Conservation (phyloP, 1,140 invertebrate genomes). For the Venustaconcha ellipsiformis region DNA sequence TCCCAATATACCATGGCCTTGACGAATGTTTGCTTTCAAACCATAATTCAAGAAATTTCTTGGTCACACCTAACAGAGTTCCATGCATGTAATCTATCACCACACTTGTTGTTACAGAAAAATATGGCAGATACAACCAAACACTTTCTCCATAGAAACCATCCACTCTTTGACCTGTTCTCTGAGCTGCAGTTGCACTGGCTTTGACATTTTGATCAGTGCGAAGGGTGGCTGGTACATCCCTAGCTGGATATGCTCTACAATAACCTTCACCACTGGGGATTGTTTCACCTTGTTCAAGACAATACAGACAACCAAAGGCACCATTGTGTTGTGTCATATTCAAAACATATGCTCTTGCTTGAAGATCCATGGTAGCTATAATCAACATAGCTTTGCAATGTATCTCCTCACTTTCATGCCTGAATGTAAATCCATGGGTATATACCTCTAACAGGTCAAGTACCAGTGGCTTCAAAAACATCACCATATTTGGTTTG, state of each 20-base stretch:
- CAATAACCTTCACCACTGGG: conserved; percentile 5
- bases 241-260: conserved; percentile 7
- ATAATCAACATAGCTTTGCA: conserved; percentile 10
- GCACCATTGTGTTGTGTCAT: conserved; percentile 12
- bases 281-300: conserved; percentile 3
- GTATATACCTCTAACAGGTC: conserved; percentile 15
- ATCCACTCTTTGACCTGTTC: background rate
- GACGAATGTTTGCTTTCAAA: conserved; percentile 8
- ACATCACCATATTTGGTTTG: conserved; percentile 19
- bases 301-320: conserved; percentile 9
- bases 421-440: background rate
- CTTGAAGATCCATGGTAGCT: background rate
- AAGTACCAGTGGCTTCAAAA: conserved; percentile 15
- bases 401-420: conserved; percentile 1
- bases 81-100: conserved; percentile 36
- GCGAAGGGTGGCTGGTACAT: background rate
- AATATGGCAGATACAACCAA: conserved; percentile 7
- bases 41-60: conserved; percentile 25
- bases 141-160: background rate
- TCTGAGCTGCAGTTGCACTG: background rate
- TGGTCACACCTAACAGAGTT: conserved; percentile 20
- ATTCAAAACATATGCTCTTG: conserved; percentile 7
- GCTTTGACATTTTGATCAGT: background rate
- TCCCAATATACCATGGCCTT: conserved; percentile 10
- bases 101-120: background rate